Conservation (phyloP, 1,140 invertebrate species). For the Calephelis nemesis region DNA sequence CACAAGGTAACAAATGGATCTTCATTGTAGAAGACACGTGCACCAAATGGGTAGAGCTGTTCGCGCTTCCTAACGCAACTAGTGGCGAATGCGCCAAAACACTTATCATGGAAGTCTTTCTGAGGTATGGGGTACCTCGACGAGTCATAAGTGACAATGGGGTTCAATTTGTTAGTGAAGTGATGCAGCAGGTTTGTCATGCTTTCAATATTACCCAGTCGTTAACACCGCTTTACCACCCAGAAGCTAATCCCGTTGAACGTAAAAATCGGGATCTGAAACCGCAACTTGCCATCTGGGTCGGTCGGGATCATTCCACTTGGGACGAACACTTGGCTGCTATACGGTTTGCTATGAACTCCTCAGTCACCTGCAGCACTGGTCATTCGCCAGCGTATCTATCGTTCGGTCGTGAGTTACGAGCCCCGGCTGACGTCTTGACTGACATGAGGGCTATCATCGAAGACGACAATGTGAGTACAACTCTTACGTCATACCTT, state of each 20-base stretch:
- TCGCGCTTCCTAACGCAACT: constrained; percentile 42
- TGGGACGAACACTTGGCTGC: constrained; percentile 57
- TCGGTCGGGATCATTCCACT: constrained; percentile 45
- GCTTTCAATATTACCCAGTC: constrained; percentile 41
- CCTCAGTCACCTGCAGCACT: constrained; percentile 53
- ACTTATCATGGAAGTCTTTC: constrained; percentile 50
- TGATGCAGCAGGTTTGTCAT: constrained; percentile 40
- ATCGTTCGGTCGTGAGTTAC: constrained; percentile 50
- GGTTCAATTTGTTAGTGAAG: too few relatives aligned
- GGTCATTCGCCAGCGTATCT: constrained; percentile 63
- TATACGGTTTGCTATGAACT: constrained; percentile 66
- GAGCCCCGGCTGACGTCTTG: constrained; percentile 30
- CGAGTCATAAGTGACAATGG: constrained; percentile 31
- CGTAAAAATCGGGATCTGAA: constrained; percentile 63
- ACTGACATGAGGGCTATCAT: constrained; percentile 40
- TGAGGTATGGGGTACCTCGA: constrained; percentile 54
- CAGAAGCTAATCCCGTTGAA: constrained; percentile 60
- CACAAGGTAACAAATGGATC: constrained; percentile 37
- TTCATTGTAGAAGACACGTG: constrained; percentile 48
- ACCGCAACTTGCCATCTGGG: constrained; percentile 49
- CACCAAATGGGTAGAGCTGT: constrained; percentile 52
- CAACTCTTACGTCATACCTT: constrained; percentile 35
- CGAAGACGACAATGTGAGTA: constrained; percentile 38
- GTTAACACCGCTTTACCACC: constrained; percentile 52
- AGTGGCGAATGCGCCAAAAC: constrained; percentile 42